Evolutionary conservation across 1,140 invertebrate species (phyloP).

Genomic region (Drosophila bocqueti): DNA sequence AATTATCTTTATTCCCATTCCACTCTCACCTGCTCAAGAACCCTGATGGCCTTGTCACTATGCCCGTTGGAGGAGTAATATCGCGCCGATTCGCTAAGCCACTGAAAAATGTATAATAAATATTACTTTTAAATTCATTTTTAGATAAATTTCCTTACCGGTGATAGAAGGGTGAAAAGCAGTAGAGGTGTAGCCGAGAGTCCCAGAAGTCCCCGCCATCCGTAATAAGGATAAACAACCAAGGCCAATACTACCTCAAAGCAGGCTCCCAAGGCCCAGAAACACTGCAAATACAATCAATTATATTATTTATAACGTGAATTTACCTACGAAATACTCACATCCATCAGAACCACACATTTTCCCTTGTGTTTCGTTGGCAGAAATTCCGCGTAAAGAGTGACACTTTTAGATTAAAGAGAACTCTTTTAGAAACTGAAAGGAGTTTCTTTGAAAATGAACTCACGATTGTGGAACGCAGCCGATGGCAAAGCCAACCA

Average conservation of each 20-base stretch:
- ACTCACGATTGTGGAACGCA: constrained; percentile 97
- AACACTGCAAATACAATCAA: constrained; percentile 89
- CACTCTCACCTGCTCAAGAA: constrained; percentile 90
- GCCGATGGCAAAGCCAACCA: constrained; percentile 98
- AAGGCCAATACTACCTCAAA: constrained; percentile 96
- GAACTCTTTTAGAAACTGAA: neutral
- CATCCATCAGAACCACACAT: constrained; percentile 97
- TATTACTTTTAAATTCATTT: neutral
- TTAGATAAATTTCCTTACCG: neutral
- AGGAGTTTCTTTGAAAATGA: neutral
- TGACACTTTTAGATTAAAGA: constrained; percentile 89
- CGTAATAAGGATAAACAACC: constrained; percentile 95
- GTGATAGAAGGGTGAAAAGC: constrained; percentile 91
- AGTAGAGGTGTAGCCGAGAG: constrained; percentile 95
- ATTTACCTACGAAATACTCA: constrained; percentile 86
- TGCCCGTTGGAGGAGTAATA: constrained; percentile 94
- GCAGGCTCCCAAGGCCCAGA: constrained; percentile 97
- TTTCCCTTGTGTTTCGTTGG: constrained; percentile 96
- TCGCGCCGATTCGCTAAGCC: constrained; percentile 89
- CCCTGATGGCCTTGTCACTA: constrained; percentile 93
- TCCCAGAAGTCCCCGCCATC: constrained; percentile 95
- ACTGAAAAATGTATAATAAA: neutral
- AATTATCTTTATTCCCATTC: accelerated
- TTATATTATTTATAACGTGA: neutral
- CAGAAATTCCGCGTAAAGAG: constrained; percentile 98